Base-by-base conservation (phyloP, 2,888 invertebrate species). In the Aradus depressus region DNA sequence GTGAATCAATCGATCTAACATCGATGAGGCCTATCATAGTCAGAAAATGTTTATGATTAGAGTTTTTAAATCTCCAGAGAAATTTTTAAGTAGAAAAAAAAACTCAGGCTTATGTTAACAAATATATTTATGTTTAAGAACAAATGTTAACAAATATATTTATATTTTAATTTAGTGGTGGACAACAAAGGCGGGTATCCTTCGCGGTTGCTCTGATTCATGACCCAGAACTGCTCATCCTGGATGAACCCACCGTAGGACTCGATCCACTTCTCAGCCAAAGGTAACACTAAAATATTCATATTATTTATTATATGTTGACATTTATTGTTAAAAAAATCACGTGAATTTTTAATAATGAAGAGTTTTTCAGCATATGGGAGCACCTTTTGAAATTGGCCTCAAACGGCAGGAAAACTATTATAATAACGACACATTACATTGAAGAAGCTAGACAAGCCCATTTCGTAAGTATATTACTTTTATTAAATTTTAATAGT, bases 171-270 rank as follows among this genome's bases (percentile, higher is more conserved):
- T 60, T 10, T 59, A 72, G 73, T 61, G 74, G 73, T 34, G 74
- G 74, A n/a, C 73, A 73, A 62, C 70, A 70, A 61, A 62, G 74
- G 32, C 62, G 73, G 47, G 69, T 72, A 1, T 73, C 73, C 1
- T 70, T 74, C 58, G 70, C 71, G 4, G 69, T 70, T 2, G 72
- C 73, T n/a, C 63, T 74, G 43, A 63, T 74, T 4, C 72, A 73
- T 56, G 70, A 72, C 56, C 73, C 74, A 2, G 67, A 69, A 54
- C 63, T 74, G 25, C 64, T 74, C 26, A 73, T 74, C 25, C 53
- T 63, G 16, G 63, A 63, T 48, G 63, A 63, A 43, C 63, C 63
- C 8, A 73, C 73, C 2, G 73, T 73, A 8, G 73, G 73, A 3
- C 69, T 73, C 12, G 73, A 73, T 61, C 73, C 73, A 2, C 58